Evolutionary conservation across 2,888 invertebrate genomes (phyloP).

Genomic region (Therioaphis trifolii): DNA sequence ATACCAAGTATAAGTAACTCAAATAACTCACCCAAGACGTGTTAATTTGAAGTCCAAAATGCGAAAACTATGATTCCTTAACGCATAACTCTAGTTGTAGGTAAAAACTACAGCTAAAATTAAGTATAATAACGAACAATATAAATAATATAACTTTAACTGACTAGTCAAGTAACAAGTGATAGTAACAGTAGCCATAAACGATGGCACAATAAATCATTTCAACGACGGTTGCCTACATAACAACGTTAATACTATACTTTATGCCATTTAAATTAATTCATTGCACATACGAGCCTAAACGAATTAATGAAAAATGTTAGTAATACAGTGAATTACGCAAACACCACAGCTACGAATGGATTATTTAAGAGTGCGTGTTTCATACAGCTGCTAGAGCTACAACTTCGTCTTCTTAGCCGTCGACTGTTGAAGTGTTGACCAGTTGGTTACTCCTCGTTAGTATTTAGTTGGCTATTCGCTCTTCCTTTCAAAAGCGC

Average conservation of each 20-base stretch:
- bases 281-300: background rate
- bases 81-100: background rate
- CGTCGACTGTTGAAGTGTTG: background rate
- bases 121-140: background rate
- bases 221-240: background rate
- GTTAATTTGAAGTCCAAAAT: slow-evolving; percentile 8
- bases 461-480: background rate
- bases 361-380: background rate
- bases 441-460: background rate
- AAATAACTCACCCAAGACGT: slow-evolving; percentile 11
- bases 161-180: background rate
- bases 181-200: background rate
- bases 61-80: background rate
- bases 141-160: background rate
- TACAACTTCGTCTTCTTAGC: background rate
- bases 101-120: background rate
- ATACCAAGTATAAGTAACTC: background rate
- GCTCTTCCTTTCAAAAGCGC: background rate
- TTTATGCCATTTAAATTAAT: background rate
- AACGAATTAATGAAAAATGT: background rate
- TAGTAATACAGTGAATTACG: background rate
- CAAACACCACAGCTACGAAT: background rate
- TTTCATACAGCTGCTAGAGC: background rate
- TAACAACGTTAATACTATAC: background rate
- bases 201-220: background rate